Evolutionary conservation across 2,888 invertebrate genomes (phyloP), one percentile per base, ranked within the genome.

Genomic region (Phengaris alcon): DNA sequence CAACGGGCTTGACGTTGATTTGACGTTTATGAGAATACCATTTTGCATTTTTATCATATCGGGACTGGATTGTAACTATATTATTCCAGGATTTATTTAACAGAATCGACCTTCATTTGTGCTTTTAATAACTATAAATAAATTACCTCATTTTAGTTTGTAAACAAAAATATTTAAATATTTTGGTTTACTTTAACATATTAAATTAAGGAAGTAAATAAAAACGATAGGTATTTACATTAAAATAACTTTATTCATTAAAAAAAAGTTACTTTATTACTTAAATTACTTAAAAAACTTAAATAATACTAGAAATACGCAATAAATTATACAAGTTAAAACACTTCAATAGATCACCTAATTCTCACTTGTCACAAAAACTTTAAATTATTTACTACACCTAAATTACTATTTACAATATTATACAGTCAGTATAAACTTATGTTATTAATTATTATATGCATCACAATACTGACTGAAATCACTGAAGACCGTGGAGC

Each of bases 401-500:
- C 15, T 12, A 35, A 64, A 44, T 2, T 44, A 13, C 12, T 64
- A 64, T 64, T 44, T 64, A 64, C 64, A 64, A 64, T 35, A 44
- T 64, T 64, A n/a, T 55, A 55, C 13, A 55, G 0, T 64, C 12
- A 2, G 13, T 12, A 44, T 44, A 35, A 35, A 59, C 22, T 13
- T 0, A 22, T 5, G n/a, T 51, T 51, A 70, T 54, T 72, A 6
- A 13, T 51, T 52, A 35, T 52, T 72, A 72, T 72, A 72, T 6
- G 72, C 52, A 52, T 72, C 72, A 6, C 52, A 72, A 35, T 72
- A 72, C 13, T 72, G 72, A 35, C 22, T 72, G 13, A 72, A 72
- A 52, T 72, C 72, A 35, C 54, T 72, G 35, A 72, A 72, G 52
- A 72, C 72, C 4, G 72, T 72, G 0, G 72, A 54, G 13, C 52